These are phyloP conservation scores for Lagorchestes hirsutus DNA, from an alignment of 2,797 vertebrate species.

Conservation along the genomic window DNA sequence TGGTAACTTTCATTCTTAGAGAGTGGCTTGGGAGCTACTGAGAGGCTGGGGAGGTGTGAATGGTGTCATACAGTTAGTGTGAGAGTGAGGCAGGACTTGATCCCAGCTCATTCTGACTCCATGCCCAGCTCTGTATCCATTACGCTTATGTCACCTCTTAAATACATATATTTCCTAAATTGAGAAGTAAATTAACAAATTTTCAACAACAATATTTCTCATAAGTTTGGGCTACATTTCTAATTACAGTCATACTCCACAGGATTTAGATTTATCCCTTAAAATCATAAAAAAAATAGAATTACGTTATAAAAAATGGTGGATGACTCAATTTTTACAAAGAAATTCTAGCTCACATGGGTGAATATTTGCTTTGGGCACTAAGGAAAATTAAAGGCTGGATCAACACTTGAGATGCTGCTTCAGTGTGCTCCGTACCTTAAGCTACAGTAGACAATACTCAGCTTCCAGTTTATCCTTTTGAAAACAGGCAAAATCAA, in stretches of 20 bases:
- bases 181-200: slow-evolving; percentile 42
- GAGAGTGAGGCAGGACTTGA: neutral
- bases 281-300: slow-evolving; percentile 36
- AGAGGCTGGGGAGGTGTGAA: no score
- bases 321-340: slow-evolving; percentile 47
- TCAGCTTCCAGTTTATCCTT: slow-evolving; percentile 3
- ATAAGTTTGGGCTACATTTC: slow-evolving; percentile 28
- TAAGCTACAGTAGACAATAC: neutral
- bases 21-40: no score
- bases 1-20: neutral
- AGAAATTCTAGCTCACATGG: neutral
- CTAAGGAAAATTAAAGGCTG: slow-evolving; percentile 20
- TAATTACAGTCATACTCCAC: neutral
- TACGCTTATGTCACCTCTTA: neutral
- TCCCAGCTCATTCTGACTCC: neutral
- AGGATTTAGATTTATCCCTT: neutral
- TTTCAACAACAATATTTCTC: slow-evolving; percentile 45
- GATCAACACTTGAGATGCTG: neutral
- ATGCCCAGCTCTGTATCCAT: neutral
- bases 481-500: slow-evolving; percentile 30
- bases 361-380: neutral
- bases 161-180: neutral
- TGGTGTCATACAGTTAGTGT: no score
- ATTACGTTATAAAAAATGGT: slow-evolving; percentile 19
- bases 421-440: neutral